Base-by-base conservation (phyloP, 2,888 invertebrate genomes). In the Pegoplata infirma region DNA sequence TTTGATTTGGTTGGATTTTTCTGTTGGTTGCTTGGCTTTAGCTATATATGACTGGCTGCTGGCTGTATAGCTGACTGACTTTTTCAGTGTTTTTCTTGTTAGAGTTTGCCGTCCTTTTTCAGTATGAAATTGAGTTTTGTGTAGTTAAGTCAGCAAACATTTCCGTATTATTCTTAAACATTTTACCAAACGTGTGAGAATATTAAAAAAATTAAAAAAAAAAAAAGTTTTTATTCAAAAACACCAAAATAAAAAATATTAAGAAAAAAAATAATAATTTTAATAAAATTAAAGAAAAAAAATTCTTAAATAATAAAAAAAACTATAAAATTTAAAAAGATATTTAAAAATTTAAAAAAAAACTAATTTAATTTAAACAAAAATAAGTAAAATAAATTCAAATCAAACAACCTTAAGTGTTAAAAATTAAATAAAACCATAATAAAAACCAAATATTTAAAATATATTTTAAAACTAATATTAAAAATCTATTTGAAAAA, bases 91-190 rank as follows among this genome's bases (percentile, higher is more conserved):
- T 84, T 84, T 84, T 83, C 84, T 85, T 83, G 83, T 82, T 81
- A 82, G 84, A 84, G 84, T 84, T 85, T 85, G 86, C 87, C 87
- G 86, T 88, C 88, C 88, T 88, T 89, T 88, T 88, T 86, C 86
- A 89, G 89, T 89, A 89, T 88, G 87, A 88, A 86, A 88, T 88
- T 89, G 89, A 89, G 88, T 89, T 89, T 88, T 89, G 89, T 89
- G 89, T 89, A 88, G 89, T 89, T 88, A 89, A 89, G 89, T 89
- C 89, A 88, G 87, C 71, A 67, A 87, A 88, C 86, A 86, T 88
- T 88, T 88, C 79, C 88, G 88, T 87, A 87, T 85, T 84, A 68
- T 87, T 87, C 85, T 86, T 82, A 67, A 79, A 76, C 67, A 76
- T 78, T 80, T 63, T 69, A 67, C 67, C 71, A 75, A 80, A 72